Conservation (phyloP, 2,797 vertebrate species). For the Pangasius mekongensis region DNA sequence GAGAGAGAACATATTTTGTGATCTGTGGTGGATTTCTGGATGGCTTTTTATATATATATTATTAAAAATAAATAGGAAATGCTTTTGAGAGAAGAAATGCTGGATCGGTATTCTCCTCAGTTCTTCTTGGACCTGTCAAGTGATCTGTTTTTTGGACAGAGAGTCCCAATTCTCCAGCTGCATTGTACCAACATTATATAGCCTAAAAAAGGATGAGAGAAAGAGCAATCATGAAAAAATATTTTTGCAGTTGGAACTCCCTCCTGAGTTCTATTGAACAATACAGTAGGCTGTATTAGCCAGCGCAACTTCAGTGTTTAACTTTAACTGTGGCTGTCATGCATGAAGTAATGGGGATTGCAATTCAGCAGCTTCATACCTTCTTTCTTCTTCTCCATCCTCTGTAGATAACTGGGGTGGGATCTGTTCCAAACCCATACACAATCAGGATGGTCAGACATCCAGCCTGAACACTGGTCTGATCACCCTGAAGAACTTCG, state of each 20-base stretch:
- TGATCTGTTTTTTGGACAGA: background rate
- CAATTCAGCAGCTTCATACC: background rate
- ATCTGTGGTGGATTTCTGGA: slow-evolving; percentile 46
- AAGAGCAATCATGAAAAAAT: background rate
- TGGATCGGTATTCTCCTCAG: slow-evolving; percentile 2
- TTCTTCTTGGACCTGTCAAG: background rate
- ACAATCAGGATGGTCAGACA: slow-evolving; percentile 44
- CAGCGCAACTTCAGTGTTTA: background rate
- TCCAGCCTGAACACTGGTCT: slow-evolving; percentile 80
- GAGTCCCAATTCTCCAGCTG: background rate
- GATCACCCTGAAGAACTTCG: slow-evolving; percentile 83
- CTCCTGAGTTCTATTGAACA: background rate
- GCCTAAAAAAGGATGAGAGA: background rate
- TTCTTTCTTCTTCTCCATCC: slow-evolving; percentile 9
- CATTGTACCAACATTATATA: background rate
- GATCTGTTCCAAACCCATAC: slow-evolving; percentile 74
- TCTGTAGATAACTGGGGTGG: slow-evolving; percentile 78
- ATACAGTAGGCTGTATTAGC: background rate
- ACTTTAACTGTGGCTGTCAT: background rate
- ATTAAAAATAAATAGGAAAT: background rate
- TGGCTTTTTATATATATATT: slow-evolving; percentile 48
- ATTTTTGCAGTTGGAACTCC: background rate
- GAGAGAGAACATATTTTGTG: slow-evolving; percentile 62
- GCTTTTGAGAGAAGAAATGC: slow-evolving; percentile 24
- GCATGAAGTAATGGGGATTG: background rate